Base-by-base conservation (phyloP, 2,113 vertebrate species). In the Danionella cerebrum region DNA sequence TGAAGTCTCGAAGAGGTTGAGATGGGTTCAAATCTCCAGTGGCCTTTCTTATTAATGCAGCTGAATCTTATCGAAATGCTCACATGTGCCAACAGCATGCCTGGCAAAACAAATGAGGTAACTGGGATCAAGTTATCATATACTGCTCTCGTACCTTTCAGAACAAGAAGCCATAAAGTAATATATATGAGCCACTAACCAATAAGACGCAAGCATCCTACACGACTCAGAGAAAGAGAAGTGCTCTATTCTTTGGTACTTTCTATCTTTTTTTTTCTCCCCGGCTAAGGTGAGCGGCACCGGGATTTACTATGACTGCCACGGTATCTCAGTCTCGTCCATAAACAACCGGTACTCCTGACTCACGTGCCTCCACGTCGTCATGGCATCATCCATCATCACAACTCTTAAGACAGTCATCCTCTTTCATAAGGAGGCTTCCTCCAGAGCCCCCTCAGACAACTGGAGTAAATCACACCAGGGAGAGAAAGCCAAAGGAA, bases 391-490 rank as follows among this genome's bases (percentile, higher is more conserved):
- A 77, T 79, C 59, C 67, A 74, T 79, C 75, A 79, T 74, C 67
- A 72, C 65, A 73, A 77, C 75, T 76, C 78, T 79, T 75, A 75
- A 77, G 78, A 79, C 78, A 79, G 75, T 79, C 78, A 73, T 77
- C 78, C 70, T 75, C 78, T 71, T 79, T 79, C 73, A 75, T 79
- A 77, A 77, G 74, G 71, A 79, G 77, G 77, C 74, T 76, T 76
- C 71, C 77, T 71, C 74, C 69, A 69, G 77, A 69, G 71, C 70
- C 65, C 47, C 38, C 64, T n/a, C 21, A 3, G 66, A 73, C 65
- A 79, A 71, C 59, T 22, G 6, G 68, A 33, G 60, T 77, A 79
- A 79, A 79, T 79, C 70, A 64, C 71, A 54, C 21, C 64, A 27
- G 75, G 63, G 51, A 57, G 66, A 31, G 42, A 29, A 62, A 65